Base-by-base conservation (phyloP, 2,888 invertebrate species). In the Hetaerina titia region DNA sequence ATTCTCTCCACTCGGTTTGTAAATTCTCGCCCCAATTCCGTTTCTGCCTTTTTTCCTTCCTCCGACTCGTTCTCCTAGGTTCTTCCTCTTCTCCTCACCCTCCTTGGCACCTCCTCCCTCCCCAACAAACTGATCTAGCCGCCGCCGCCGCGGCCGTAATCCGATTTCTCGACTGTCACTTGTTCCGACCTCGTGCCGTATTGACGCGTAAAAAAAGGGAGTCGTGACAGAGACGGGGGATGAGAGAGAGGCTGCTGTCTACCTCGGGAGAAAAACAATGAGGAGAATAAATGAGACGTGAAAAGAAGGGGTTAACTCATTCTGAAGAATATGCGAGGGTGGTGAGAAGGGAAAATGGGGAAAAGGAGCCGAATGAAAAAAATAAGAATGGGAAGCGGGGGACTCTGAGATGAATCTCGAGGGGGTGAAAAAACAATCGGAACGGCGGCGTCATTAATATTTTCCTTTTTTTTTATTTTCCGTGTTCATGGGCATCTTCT, bases 111-210 rank as follows among this genome's bases (percentile, higher is more conserved):
- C 56, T 88, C 9, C 22, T 45, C 56, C 56, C 45, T 88, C 88
- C 56, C 45, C 56, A 15, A 31, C 88, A 45, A 22, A 22, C 69
- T 69, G 5, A 22, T 69, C n/a, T 87, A n/a, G 5, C 7, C 7
- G 19, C 31, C 22, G 6, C 56, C 57, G 11, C 22, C n/a, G 0
- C n/a, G n/a, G n/a, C 56, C 56, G 45, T 92, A 69, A 92, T 92
- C 69, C 69, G 74, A 92, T 74, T 64, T 92, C 69, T 74, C 90
- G 8, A 45, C 90, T 60, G 90, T 90, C 90, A 90, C 64, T 64
- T 64, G 45, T 58, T 90, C 90, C 63, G 19, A 90, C 22, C 17
- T 7, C 63, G 45, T 45, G 17, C 64, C 45, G 19, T 45, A 9
- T 45, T 22, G 64, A 63, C 63, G 64, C 6, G 17, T 56, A n/a